Base-by-base conservation (phyloP, 2,797 vertebrate genomes). In the Oreochromis mossambicus region DNA sequence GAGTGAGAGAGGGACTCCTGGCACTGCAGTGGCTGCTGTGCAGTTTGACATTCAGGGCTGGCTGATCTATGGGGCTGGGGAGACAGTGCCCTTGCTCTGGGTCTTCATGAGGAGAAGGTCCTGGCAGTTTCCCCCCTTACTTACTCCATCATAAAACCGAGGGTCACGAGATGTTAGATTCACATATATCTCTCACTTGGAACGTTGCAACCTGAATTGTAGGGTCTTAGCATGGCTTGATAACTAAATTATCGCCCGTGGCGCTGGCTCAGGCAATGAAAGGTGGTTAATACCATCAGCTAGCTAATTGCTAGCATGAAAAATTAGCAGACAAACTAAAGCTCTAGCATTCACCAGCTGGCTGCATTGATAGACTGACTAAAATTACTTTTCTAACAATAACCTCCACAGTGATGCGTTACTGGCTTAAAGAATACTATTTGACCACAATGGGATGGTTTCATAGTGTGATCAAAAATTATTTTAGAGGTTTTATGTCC, bases 11-110 rank as follows among this genome's bases (percentile, higher is more conserved):
- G 94, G 95, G 95, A 95, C 94, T 95, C 94, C 94, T 96, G 96
- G 96, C 95, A 96, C 91, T 76, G 92, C 82, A 81, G 91, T 46
- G 93, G 93, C 94, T 96, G 95, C 95, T 96, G 95, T 93, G 95
- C 85, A 91, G 83, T 94, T 96, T 96, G 96, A 96, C 96, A 96
- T 97, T 96, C 96, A 95, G 96, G 91, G 91, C 96, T 96, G 96
- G 96, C 95, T 96, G 96, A 96, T 96, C 95, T 96, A 96, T 96
- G 95, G 96, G 95, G 94, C 94, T 95, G 93, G 96, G 96, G 95
- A 96, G 95, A 94, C 93, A 85, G 95, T 96, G 96, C 94, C 96
- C 96, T 97, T 97, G 96, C 95, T 95, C 91, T 91, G 94, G 95
- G 94, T 96, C 96, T 95, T 94, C 91, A 81, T 70, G 88, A 95